Conservation (phyloP, 1,140 invertebrate species). For the Rhopalosiphum maidis region DNA sequence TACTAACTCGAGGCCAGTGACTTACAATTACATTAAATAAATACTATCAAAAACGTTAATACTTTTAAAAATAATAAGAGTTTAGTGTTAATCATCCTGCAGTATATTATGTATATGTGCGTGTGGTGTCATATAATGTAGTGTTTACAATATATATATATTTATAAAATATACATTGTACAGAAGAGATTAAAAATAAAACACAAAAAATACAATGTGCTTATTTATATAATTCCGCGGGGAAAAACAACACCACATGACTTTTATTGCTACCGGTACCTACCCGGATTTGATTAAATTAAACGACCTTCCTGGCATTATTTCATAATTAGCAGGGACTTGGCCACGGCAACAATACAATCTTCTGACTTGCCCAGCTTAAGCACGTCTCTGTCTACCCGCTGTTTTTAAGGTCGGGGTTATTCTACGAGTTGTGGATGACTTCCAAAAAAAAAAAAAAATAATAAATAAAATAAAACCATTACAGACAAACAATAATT, state of each 20-base stretch:
- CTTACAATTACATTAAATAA: background rate
- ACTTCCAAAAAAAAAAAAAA: slow-evolving; percentile 39
- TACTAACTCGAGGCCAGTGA: background rate
- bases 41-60: background rate
- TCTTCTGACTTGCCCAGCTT: slow-evolving; percentile 40
- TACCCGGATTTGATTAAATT: slow-evolving; percentile 56
- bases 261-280: slow-evolving; percentile 37
- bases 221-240: background rate
- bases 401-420: slow-evolving; percentile 42
- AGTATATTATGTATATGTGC: background rate
- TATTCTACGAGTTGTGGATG: background rate
- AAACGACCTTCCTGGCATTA: slow-evolving; percentile 55
- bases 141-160: background rate
- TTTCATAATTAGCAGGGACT: slow-evolving; percentile 56
- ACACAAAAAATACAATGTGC: background rate
- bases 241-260: slow-evolving; percentile 37
- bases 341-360: slow-evolving; percentile 52
- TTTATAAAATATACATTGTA: background rate
- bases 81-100: background rate
- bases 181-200: background rate
- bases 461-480: background rate
- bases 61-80: background rate
- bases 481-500: slow-evolving; percentile 17
- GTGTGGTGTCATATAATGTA: background rate
- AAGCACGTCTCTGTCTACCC: background rate